A percentile compares a stretch with the other conserved stretches of the same genome.
Evolutionary conservation across 2,888 invertebrate genomes (phyloP).

Genomic region (Diogma glabrata): DNA sequence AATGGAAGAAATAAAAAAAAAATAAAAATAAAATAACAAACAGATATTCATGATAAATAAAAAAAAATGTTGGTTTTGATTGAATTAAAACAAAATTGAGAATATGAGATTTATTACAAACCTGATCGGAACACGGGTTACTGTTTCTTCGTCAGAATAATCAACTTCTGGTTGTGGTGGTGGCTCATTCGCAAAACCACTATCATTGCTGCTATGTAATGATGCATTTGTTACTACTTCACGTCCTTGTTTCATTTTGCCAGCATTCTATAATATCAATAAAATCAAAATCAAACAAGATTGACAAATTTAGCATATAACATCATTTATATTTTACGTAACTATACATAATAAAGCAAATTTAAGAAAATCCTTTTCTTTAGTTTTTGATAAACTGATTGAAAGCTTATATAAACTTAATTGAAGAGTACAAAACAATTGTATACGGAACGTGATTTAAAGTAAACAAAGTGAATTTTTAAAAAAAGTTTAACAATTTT

Average conservation of each 20-base stretch:
- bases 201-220: conserved; percentile 83
- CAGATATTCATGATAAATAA: conserved; percentile 19
- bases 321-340: not conserved
- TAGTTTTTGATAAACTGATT: no score
- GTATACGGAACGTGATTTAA: no score
- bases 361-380: no score
- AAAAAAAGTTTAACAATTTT: no score
- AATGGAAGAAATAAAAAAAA: conserved; percentile 23
- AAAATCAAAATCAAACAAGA: conserved; percentile 21
- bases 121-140: conserved; percentile 45
- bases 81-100: conserved; percentile 18
- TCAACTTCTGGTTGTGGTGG: conserved; percentile 82
- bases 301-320: not conserved
- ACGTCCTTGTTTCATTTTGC: conserved; percentile 23
- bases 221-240: conserved; percentile 55
- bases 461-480: no score
- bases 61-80: conserved; percentile 18
- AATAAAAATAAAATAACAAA: conserved; percentile 18
- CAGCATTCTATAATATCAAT: conserved; percentile 17
- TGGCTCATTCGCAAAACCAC: conserved; percentile 80
- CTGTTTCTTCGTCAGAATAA: conserved; percentile 79
- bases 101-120: conserved; percentile 26
- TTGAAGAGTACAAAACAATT: no score
- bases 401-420: no score
- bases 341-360: no score